Percentiles rank a stretch among this genome's conserved stretches.
phyloP scores from a whole-genome alignment of 2,797 vertebrate species.

The Tenualosa ilisha region DNA sequence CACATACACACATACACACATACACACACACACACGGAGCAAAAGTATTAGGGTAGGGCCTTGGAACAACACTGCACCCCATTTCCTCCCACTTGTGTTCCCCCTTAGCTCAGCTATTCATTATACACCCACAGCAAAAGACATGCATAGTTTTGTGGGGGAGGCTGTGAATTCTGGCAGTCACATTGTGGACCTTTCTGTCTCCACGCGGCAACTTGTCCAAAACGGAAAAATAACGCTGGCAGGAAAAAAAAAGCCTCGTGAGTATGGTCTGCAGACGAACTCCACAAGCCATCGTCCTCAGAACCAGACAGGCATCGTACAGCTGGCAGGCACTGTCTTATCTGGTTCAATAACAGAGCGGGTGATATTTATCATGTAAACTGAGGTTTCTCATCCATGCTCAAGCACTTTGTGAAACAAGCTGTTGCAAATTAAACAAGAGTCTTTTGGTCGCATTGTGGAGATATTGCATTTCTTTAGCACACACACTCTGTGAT shows the following conservation, averaged over 20 bases:
- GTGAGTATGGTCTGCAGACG: not conserved
- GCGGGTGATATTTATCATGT: not conserved
- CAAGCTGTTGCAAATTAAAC: conserved; percentile 9
- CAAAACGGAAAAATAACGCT: conserved; percentile 27
- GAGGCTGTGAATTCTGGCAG: conserved; percentile 44
- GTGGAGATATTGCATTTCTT: not conserved
- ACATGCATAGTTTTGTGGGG: conserved; percentile 48
- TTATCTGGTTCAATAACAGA: not conserved
- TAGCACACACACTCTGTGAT: not conserved
- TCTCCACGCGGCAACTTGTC: conserved; percentile 14
- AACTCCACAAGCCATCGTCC: not conserved
- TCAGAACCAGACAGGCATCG: not conserved
- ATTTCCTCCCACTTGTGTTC: conserved; percentile 59
- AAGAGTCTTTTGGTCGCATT: not conserved
- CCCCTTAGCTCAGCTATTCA: conserved; percentile 35
- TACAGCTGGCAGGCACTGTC: not conserved
- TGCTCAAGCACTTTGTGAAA: not conserved
- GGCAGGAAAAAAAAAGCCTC: not conserved
- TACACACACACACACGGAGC: conserved; percentile 21
- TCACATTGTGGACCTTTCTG: conserved; percentile 37
- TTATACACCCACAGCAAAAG: conserved; percentile 53
- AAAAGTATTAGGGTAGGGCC: conserved; percentile 39
- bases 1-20: not conserved
- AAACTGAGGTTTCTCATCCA: not conserved
- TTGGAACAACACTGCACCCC: conserved; percentile 52